A percentile compares a stretch with the other conserved stretches of the same genome.
Conservation (phyloP, 2,888 invertebrate species). For the Phasia obesa region DNA sequence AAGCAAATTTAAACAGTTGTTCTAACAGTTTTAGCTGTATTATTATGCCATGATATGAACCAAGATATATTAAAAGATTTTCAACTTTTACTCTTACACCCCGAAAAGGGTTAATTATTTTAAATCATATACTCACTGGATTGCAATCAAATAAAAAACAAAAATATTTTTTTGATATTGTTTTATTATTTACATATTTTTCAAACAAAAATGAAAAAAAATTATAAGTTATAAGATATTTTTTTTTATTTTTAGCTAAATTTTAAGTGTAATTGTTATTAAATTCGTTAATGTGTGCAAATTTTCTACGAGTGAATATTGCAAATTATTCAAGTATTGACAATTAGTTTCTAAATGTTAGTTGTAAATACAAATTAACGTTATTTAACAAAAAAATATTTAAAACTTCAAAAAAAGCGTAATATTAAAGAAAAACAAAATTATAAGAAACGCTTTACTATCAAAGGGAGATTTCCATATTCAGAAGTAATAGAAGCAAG, state of each 20-base stretch:
- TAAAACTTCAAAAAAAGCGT: neutral
- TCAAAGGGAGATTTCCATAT: too few relatives aligned
- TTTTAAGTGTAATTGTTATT: conserved; percentile 59
- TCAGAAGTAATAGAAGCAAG: too few relatives aligned
- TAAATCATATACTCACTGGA: conserved; percentile 21
- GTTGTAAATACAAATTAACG: conserved; percentile 19
- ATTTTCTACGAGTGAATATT: conserved; percentile 40
- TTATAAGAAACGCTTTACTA: too few relatives aligned
- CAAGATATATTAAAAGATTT: neutral
- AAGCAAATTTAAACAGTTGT: too few relatives aligned
- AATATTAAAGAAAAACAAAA: too few relatives aligned
- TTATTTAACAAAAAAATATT: neutral
- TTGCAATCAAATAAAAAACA: conserved; percentile 13
- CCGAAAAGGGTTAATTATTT: conserved; percentile 4
- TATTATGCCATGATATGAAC: neutral
- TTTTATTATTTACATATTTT: conserved; percentile 15
- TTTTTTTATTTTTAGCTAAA: conserved; percentile 32
- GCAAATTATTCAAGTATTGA: conserved; percentile 24
- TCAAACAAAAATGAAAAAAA: conserved; percentile 26
- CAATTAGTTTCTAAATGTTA: conserved; percentile 32
- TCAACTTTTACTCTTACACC: neutral
- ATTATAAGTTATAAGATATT: conserved; percentile 23
- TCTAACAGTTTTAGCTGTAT: too few relatives aligned
- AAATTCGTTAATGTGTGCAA: conserved; percentile 44
- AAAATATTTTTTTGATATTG: neutral